Conservation (phyloP, 2,888 invertebrate species). For the Cyclophora albipunctata region DNA sequence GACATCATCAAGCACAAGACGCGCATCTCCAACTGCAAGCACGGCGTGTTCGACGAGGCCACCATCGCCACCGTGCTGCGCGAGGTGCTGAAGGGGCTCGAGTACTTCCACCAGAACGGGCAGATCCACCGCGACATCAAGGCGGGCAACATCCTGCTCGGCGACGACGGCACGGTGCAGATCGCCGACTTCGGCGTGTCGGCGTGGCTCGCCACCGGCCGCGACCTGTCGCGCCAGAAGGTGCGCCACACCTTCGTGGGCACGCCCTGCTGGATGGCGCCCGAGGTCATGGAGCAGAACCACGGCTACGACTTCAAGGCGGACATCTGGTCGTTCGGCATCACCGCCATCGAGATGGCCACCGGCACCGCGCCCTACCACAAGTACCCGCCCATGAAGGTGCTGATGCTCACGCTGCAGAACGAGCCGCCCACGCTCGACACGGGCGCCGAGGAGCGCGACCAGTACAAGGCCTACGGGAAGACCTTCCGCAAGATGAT, state of each 20-base stretch:
- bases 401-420: conserved; percentile 98
- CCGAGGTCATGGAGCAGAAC: conserved; percentile 99
- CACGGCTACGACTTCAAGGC: conserved; percentile 99
- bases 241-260: conserved; percentile 99
- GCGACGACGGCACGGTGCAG: conserved; percentile 98
- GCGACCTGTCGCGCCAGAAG: conserved; percentile 95
- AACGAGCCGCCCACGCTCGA: conserved; percentile 99
- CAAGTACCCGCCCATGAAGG: conserved; percentile 99
- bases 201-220: conserved; percentile 97
- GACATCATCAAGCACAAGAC: conserved; percentile 97
- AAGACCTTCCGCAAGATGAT: conserved; percentile 99
- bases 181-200: conserved; percentile 99
- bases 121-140: conserved; percentile 91
- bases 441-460: conserved; percentile 96
- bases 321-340: conserved; percentile 87
- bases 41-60: conserved; percentile 98
- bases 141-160: conserved; percentile 87
- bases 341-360: conserved; percentile 99
- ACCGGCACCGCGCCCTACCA: conserved; percentile 99
- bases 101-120: conserved; percentile 97
- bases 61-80: conserved; percentile 98
- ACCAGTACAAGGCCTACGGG: conserved; percentile 98
- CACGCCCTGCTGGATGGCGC: conserved; percentile 99
- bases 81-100: conserved; percentile 96
- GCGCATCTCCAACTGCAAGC: conserved; percentile 92